Base-by-base conservation (phyloP, 1,140 invertebrate species). In the Drosophila punjabiensis region DNA sequence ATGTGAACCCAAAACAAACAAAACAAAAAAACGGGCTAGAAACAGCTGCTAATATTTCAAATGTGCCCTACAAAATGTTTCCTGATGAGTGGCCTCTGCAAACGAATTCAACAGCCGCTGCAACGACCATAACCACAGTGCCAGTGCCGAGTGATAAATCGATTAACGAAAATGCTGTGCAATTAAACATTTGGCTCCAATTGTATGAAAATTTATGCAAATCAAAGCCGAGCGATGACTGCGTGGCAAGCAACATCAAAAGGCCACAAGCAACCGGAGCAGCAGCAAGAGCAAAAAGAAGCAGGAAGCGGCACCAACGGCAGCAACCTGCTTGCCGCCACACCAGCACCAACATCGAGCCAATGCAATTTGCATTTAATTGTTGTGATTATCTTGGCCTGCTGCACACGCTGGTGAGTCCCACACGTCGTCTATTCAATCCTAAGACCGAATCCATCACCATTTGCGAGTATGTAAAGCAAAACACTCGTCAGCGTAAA, bases 311-410 rank as follows among this genome's bases (percentile, higher is more conserved):
- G 45, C 67, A 81, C 11, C 41, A 43, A 18, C 41, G 41, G 16
- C 56, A 78, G 60, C 50, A 83, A 32, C 68, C 58, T 69, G 50
- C 65, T 84, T 71, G 76, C 66, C 33, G 76, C 63, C 52, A 79
- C 85, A 76, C 69, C 76, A 24, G 39, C 75, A 41, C 50, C 80
- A 60, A 62, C 80, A 55, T 76, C 76, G 64, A 78, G 68, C 52
- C 87, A 83, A 82, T 85, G 71, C 85, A 87, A 92, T 92, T 92
- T 92, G 89, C 89, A 92, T 92, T 89, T 92, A 92, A 92, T 92
- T 92, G 81, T 92, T 92, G 85, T 92, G 85, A 92, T 92, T 92
- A 92, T 92, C 90, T 92, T 92, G 90, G 89, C 89, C 85, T 92
- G 89, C 76, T 91, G 90, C 89, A 92, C 90, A 86, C 85, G 85